A percentile compares a stretch with the other conserved stretches of the same genome.
These are phyloP conservation scores for Galaxea fascicularis DNA, from an alignment of 92 coral and sea anemone genomes.

Conservation along the genomic window DNA sequence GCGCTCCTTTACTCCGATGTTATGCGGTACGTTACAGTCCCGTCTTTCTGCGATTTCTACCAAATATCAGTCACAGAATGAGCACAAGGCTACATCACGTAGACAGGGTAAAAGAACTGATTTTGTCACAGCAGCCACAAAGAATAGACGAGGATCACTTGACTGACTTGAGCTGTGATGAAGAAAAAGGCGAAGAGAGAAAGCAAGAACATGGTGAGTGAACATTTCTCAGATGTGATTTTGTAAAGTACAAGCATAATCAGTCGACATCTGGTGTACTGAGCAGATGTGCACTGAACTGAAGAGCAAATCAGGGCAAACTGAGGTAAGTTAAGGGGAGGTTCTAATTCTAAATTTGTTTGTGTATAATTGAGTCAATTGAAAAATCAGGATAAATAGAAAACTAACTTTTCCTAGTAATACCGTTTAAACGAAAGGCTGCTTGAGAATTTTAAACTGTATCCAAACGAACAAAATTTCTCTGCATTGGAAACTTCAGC, in stretches of 20 bases:
- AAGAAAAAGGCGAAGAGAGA: neutral
- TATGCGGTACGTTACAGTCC: constrained; percentile 41
- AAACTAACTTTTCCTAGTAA: too few species aligned
- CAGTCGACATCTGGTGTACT: too few species aligned
- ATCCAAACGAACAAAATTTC: too few species aligned
- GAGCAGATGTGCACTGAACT: too few species aligned
- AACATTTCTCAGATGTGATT: neutral
- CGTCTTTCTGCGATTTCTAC: constrained; percentile 21
- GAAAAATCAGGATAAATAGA: too few species aligned
- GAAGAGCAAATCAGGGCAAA: too few species aligned
- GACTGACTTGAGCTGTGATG: neutral
- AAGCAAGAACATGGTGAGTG: neutral
- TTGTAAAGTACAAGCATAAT: neutral
- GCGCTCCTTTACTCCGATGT: constrained; percentile 19
- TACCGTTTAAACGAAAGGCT: too few species aligned
- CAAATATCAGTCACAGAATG: neutral
- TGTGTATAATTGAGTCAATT: too few species aligned
- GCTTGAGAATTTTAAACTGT: too few species aligned
- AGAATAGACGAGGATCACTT: neutral
- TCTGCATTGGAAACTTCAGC: too few species aligned
- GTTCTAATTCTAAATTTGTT: too few species aligned
- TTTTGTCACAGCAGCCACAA: neutral
- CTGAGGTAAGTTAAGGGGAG: too few species aligned
- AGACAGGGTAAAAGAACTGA: neutral
- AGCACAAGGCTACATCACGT: constrained; percentile 18